phyloP scores from a whole-genome alignment of 2,113 vertebrate genomes.

The Polyodon spathula region DNA sequence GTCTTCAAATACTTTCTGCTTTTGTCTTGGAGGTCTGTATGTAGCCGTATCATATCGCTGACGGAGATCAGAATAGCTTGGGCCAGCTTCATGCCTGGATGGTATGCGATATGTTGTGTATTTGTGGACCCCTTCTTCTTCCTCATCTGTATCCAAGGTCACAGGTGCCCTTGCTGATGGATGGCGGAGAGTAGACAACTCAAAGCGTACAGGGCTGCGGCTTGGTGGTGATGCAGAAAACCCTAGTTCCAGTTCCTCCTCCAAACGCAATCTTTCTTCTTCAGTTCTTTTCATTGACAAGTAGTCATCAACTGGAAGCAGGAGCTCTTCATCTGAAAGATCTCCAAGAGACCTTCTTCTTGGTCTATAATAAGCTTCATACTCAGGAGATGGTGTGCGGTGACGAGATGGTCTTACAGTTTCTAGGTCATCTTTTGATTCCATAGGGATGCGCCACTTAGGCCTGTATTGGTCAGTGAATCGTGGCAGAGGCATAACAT shows the following conservation, averaged over 20 bases:
- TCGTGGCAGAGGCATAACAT: conserved; percentile 86
- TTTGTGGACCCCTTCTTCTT: conserved; percentile 54
- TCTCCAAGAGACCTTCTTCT: conserved; percentile 84
- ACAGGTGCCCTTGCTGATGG: conserved; percentile 58
- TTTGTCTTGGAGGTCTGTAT: conserved; percentile 68
- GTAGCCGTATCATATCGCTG: conserved; percentile 76
- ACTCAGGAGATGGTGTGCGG: conserved; percentile 73
- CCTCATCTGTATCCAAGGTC: conserved; percentile 57
- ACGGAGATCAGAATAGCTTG: conserved; percentile 76
- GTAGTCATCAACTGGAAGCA: conserved; percentile 87
- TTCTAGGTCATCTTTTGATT: conserved; percentile 90
- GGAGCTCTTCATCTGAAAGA: conserved; percentile 85
- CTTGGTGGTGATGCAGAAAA: conserved; percentile 91
- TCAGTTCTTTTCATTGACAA: conserved; percentile 89
- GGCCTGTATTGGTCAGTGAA: conserved; percentile 91
- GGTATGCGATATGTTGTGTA: conserved; percentile 85
- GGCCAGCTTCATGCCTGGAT: conserved; percentile 72
- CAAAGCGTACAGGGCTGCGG: conserved; percentile 83
- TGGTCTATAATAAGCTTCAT: conserved; percentile 72
- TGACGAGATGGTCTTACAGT: conserved; percentile 86
- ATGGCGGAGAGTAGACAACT: conserved; percentile 76
- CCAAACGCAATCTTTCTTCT: conserved; percentile 84
- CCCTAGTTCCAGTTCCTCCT: conserved; percentile 84
- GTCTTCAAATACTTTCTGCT: conserved; percentile 77
- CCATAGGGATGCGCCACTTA: conserved; percentile 76